Percentiles rank a stretch among this genome's conserved stretches.
These are phyloP conservation scores for Gymnothorax javanicus DNA, from an alignment of 2,797 vertebrate species.

Conservation along the genomic window DNA sequence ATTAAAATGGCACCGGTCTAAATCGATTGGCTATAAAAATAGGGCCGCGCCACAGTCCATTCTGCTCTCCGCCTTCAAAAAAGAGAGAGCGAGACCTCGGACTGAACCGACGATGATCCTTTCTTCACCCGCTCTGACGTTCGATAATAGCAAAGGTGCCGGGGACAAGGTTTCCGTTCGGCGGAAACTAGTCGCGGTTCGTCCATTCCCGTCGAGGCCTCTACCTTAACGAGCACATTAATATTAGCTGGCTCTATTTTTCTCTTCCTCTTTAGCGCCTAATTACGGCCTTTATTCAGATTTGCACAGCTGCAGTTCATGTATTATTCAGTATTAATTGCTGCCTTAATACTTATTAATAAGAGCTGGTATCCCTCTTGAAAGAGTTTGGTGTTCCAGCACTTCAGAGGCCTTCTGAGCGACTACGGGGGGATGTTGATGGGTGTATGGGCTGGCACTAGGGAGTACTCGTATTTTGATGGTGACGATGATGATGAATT, in stretches of 20 bases:
- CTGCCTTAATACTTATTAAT: slow-evolving; percentile 77
- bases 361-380: slow-evolving; percentile 64
- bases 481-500: background rate
- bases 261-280: slow-evolving; percentile 65
- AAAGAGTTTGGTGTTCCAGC: slow-evolving; percentile 31
- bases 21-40: slow-evolving; percentile 36
- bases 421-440: no score
- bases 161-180: slow-evolving; percentile 5
- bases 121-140: background rate
- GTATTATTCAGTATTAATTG: slow-evolving; percentile 81
- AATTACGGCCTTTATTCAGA: slow-evolving; percentile 74
- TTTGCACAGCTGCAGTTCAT: slow-evolving; percentile 78
- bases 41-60: background rate
- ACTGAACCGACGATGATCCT: slow-evolving; percentile 34
- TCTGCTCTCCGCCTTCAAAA: background rate
- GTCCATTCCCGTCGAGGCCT: slow-evolving; percentile 29
- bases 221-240: slow-evolving; percentile 61
- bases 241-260: slow-evolving; percentile 64
- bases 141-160: background rate
- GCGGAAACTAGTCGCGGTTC: slow-evolving; percentile 31
- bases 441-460: background rate
- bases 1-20: slow-evolving; percentile 15
- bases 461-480: background rate
- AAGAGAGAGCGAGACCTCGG: slow-evolving; percentile 19
- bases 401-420: background rate